A percentile compares a stretch with the other conserved stretches of the same genome.
These are phyloP conservation scores for Cheilosia impressa DNA, from an alignment of 2,888 invertebrate genomes.

Conservation along the genomic window DNA sequence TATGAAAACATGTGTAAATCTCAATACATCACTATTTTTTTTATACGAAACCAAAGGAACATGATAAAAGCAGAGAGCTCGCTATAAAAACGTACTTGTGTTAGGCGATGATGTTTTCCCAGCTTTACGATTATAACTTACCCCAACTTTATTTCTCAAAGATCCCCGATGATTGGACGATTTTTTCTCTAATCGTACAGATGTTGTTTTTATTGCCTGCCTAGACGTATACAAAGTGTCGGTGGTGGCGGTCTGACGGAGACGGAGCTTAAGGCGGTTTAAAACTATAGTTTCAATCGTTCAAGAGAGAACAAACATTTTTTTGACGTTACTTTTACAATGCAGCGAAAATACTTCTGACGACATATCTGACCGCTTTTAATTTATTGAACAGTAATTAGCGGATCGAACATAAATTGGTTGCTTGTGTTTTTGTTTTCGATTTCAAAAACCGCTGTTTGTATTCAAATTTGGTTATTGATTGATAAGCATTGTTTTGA, in stretches of 20 bases:
- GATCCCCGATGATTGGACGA: constrained; percentile 7
- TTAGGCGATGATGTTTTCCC: constrained; percentile 2
- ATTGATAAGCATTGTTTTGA: constrained; percentile 4
- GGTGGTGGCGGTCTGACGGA: constrained; percentile 16
- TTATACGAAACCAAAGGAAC: neutral
- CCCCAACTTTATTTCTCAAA: neutral
- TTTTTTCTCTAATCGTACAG: constrained; percentile 6
- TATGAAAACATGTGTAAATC: no score
- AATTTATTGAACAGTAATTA: no score
- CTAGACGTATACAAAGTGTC: constrained; percentile 23
- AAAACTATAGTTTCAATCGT: constrained; percentile 19
- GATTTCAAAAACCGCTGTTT: neutral
- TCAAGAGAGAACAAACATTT: neutral
- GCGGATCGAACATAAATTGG: neutral
- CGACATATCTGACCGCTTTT: no score
- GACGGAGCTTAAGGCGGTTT: neutral
- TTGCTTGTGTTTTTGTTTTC: neutral
- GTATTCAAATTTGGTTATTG: constrained; percentile 4
- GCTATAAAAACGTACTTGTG: neutral
- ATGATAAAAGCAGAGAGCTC: neutral
- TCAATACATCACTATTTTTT: neutral
- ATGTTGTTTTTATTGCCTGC: neutral
- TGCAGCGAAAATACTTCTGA: constrained; percentile 20
- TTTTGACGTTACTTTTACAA: neutral
- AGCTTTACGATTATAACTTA: neutral